Evolutionary conservation across 2,797 vertebrate genomes (phyloP).

Genomic region (Ctenopoma multispine): DNA sequence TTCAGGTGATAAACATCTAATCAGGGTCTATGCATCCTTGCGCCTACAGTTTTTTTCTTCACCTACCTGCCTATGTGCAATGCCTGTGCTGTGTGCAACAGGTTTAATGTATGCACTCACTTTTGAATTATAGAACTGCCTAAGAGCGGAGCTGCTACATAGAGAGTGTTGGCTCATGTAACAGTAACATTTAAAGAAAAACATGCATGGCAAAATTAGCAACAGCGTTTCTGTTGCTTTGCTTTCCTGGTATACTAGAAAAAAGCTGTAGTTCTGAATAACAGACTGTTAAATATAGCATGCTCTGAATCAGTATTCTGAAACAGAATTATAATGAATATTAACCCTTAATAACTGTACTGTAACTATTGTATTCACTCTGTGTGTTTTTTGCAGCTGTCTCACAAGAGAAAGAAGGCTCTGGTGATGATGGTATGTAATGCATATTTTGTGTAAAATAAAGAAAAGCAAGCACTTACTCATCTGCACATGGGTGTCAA

Average conservation of each 20-base stretch:
- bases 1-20: conserved; percentile 77
- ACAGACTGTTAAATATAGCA: not conserved
- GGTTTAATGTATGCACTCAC: conserved; percentile 30
- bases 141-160: conserved; percentile 8
- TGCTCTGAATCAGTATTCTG: not conserved
- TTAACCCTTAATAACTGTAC: not conserved
- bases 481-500: not conserved
- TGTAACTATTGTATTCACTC: not conserved
- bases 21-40: conserved; percentile 50
- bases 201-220: conserved; percentile 14
- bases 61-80: conserved; percentile 39
- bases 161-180: not conserved
- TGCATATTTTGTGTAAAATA: conserved; percentile 18
- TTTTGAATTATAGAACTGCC: conserved; percentile 20
- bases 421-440: conserved; percentile 63
- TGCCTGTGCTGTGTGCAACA: conserved; percentile 16
- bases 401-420: conserved; percentile 67
- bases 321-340: conserved; percentile 1
- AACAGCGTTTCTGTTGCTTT: not conserved
- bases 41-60: conserved; percentile 54
- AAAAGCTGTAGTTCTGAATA: not conserved
- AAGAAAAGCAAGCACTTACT: not conserved
- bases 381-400: conserved; percentile 43
- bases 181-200: conserved; percentile 24
- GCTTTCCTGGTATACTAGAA: not conserved